phyloP scores from a whole-genome alignment of 2,797 vertebrate genomes.

The Galagoides demidoff region DNA sequence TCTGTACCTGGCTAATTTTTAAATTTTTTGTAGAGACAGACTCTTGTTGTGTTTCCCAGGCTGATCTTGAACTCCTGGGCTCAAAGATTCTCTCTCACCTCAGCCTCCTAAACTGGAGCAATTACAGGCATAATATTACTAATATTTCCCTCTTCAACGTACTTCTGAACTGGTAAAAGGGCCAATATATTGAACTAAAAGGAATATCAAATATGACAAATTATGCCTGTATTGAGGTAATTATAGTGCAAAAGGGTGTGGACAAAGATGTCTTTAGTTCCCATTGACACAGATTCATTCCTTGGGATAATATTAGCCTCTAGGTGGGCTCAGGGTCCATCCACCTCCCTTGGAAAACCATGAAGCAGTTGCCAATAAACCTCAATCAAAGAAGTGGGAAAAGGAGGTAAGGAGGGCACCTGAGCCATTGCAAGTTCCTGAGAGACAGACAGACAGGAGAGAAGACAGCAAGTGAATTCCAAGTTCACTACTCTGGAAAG shows the following conservation, averaged over 20 bases:
- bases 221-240: background rate
- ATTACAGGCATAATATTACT: background rate
- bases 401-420: background rate
- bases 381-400: background rate
- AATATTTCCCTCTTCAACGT: slow-evolving; percentile 15
- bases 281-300: background rate
- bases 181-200: background rate
- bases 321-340: background rate
- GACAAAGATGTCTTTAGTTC: background rate
- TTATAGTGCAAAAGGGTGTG: background rate
- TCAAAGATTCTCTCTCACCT: background rate
- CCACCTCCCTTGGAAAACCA: background rate
- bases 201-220: background rate
- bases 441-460: background rate
- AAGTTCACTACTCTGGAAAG: background rate
- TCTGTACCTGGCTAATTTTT: background rate
- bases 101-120: background rate
- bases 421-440: background rate
- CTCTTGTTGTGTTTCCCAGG: background rate
- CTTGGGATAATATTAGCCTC: background rate
- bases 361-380: background rate
- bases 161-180: slow-evolving; percentile 6
- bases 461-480: background rate
- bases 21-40: background rate
- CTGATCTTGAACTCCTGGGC: background rate